Evolutionary conservation across 2,113 vertebrate species (phyloP).

Genomic region (Ascaphus truei): DNA sequence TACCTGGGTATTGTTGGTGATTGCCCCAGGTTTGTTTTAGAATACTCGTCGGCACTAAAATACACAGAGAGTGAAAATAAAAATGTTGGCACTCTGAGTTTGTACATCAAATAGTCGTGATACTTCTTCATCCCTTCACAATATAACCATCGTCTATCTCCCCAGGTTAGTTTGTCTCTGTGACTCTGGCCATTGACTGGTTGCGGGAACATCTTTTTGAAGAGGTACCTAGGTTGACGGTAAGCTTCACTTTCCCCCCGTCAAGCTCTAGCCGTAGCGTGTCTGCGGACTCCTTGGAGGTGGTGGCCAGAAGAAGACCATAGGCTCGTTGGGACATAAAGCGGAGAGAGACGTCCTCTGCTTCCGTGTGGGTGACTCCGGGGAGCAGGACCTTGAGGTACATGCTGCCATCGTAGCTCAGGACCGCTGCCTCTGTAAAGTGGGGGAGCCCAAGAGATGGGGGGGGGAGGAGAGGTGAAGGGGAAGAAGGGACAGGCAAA

Average conservation of each 20-base stretch:
- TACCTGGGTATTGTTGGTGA: too few species aligned
- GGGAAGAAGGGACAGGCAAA: neutral
- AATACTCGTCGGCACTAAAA: too few species aligned
- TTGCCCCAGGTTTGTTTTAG: too few species aligned
- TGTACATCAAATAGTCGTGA: too few species aligned
- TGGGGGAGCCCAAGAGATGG: neutral
- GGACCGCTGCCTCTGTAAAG: slow-evolving; percentile 77
- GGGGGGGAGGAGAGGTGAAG: too few species aligned
- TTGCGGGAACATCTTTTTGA: neutral
- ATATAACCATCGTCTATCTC: too few species aligned
- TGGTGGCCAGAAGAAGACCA: slow-evolving; percentile 90
- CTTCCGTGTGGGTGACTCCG: slow-evolving; percentile 80
- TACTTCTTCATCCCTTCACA: too few species aligned
- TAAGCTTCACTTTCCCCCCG: slow-evolving; percentile 86
- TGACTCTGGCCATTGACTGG: neutral
- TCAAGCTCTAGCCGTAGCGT: slow-evolving; percentile 91
- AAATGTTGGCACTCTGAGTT: too few species aligned
- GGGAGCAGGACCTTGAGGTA: slow-evolving; percentile 90
- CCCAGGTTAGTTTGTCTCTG: slow-evolving; percentile 3
- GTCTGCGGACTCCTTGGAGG: slow-evolving; percentile 89
- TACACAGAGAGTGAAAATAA: too few species aligned
- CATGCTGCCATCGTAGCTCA: slow-evolving; percentile 93
- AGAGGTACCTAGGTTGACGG: slow-evolving; percentile 89
- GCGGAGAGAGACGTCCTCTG: slow-evolving; percentile 86
- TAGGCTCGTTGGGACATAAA: slow-evolving; percentile 94